Percentiles rank a stretch among this genome's conserved stretches.
These are phyloP conservation scores for Drosophila orosa DNA, from an alignment of 1,140 invertebrate species.

Conservation along the genomic window DNA sequence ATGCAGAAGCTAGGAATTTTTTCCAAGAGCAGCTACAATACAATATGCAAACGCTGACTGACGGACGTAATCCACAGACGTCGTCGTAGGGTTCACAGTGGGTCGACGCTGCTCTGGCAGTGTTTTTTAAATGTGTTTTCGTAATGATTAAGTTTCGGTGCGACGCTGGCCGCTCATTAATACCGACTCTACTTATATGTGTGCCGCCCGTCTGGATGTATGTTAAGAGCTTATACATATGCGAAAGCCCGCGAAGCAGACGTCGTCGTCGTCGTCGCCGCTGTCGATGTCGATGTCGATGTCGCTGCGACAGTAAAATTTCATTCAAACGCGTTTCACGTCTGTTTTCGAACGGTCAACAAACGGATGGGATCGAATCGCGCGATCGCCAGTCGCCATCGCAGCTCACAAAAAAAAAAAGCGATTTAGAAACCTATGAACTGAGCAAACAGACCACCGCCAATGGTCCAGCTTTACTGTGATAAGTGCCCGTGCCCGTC, in stretches of 20 bases:
- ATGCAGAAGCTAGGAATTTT: slow-evolving; percentile 43
- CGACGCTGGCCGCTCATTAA: slow-evolving; percentile 68
- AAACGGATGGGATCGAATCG: slow-evolving; percentile 54
- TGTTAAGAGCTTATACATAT: slow-evolving; percentile 59
- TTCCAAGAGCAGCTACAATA: slow-evolving; percentile 15
- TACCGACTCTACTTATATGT: slow-evolving; percentile 17
- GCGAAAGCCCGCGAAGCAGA: slow-evolving; percentile 57
- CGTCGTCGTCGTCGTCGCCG: slow-evolving; percentile 18
- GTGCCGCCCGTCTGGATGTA: slow-evolving; percentile 38
- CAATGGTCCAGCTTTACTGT: slow-evolving; percentile 10
- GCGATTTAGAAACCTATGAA: slow-evolving; percentile 31
- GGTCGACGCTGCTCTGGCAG: slow-evolving; percentile 54
- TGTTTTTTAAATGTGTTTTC: slow-evolving; percentile 69
- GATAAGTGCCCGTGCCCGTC: slow-evolving; percentile 42
- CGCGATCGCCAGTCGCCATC: slow-evolving; percentile 35
- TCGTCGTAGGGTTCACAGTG: slow-evolving; percentile 51
- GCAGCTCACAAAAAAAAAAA: slow-evolving; percentile 4
- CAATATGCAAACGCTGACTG: slow-evolving; percentile 29
- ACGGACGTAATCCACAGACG: slow-evolving; percentile 33
- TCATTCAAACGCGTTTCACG: slow-evolving; percentile 80
- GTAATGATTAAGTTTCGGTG: slow-evolving; percentile 67
- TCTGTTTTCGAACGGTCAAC: slow-evolving; percentile 74
- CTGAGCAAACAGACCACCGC: slow-evolving; percentile 17
- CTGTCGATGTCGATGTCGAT: slow-evolving; percentile 1
- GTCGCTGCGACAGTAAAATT: slow-evolving; percentile 69